phyloP scores from a whole-genome alignment of 1,140 invertebrate species.

The Drosophila parvula region DNA sequence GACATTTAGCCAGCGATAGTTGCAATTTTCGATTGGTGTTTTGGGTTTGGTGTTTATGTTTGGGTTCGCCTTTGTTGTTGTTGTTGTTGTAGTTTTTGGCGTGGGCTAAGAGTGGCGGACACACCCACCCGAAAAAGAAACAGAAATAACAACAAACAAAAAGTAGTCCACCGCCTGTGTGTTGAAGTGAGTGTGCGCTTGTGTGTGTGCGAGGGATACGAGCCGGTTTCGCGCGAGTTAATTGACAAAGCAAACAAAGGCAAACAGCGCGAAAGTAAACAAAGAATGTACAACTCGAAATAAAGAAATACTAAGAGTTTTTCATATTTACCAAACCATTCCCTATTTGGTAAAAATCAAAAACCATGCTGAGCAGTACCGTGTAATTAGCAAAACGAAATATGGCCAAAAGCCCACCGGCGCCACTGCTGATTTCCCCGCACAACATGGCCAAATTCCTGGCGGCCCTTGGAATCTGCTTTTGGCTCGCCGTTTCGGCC shows the following conservation, averaged over 20 bases:
- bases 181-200: constrained; percentile 19
- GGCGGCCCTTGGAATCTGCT: constrained; percentile 35
- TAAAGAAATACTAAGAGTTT: neutral
- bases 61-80: constrained; percentile 30
- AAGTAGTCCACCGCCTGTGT: constrained; percentile 47
- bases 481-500: constrained; percentile 34
- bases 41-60: constrained; percentile 26
- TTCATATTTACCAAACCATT: neutral
- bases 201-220: constrained; percentile 46
- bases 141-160: constrained; percentile 35
- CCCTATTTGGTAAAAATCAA: neutral
- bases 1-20: constrained; percentile 57
- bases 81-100: constrained; percentile 21
- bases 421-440: neutral
- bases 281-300: constrained; percentile 11
- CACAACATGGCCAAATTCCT: constrained; percentile 19
- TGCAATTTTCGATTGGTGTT: constrained; percentile 12
- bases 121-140: constrained; percentile 68
- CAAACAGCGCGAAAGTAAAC: constrained; percentile 44
- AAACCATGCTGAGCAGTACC: constrained; percentile 6
- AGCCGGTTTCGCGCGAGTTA: constrained; percentile 65
- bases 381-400: constrained; percentile 31
- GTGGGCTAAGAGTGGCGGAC: constrained; percentile 67
- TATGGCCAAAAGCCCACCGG: constrained; percentile 17
- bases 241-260: constrained; percentile 69